Evolutionary conservation across 2,797 vertebrate genomes (phyloP), one percentile per base, ranked within the genome.

Genomic region (Staurois parvus): DNA sequence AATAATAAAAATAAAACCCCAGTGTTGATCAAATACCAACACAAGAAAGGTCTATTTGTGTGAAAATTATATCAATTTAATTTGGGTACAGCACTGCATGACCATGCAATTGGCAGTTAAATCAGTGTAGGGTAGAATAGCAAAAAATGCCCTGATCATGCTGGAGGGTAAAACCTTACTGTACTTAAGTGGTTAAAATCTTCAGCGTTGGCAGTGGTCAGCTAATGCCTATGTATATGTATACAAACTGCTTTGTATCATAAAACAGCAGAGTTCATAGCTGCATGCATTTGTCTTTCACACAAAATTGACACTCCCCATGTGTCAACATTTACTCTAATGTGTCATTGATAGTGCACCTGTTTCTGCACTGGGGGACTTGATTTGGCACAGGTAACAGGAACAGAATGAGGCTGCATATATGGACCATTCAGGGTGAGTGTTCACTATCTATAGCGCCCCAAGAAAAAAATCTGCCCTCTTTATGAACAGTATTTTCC

Each of bases 251-350:
- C 13, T 48, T 24, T 70, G 40, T 26, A 52, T 10, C 21, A 24
- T 59, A 19, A 59, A 66, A 29, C 30, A n/a, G 21, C 13, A 26
- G 68, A 48, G 26, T 80, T 80, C 30, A 56, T 80, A 70, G 29
- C 66, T 69, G 26, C 21, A 52, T 66, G 78, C 12, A 24, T 70
- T 79, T 26, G 15, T n/a, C 37, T 72, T 80, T 68, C 68, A 70
- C n/a, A 72, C 34, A 72, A 72, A 72, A n/a, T 21, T 59, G 7
- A n/a, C 29, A 37, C 67, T 37, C 68, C 4, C 28, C 11, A 21
- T 70, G 19, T 80, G 52, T 56, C 42, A 80, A 70, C 45, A 79
- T 69, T 79, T 69, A 69, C 77, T 69, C 59, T 37, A 26, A 28
- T 56, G 67, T 81, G 79, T 72, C 79, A 59, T 29, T n/a, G 32